Base-by-base conservation (phyloP, 1,140 invertebrate genomes). In the Pseudobourletiella spinata region DNA sequence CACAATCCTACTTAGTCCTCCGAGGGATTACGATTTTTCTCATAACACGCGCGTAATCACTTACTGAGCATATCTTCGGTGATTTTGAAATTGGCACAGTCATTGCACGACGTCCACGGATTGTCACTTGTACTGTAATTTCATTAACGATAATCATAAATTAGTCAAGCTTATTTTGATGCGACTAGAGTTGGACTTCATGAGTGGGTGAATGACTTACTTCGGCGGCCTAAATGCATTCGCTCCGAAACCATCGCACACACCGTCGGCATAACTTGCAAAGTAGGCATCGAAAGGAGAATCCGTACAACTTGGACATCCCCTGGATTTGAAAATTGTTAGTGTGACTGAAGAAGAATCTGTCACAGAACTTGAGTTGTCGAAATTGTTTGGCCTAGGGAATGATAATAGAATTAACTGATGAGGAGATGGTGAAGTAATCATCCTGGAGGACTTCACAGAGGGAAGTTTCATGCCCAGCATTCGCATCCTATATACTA, bases 331-430 rank as follows among this genome's bases (percentile, higher is more conserved):
- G 77, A 4, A 77, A 76, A 14, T 76, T 73, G 48, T 77, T 72
- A 58, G 78, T 76, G 62, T 81, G 81, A 64, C 81, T 80, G 51
- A 79, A 82, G 74, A 79, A 81, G 62, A 77, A 82, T 28, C 80
- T 65, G 65, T 79, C 78, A 26, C 77, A 75, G 52, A 65, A 65
- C 42, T 74, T 71, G 3, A 76, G 58, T 54, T 72, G 65, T 18
- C 73, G 67, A 63, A 79, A 80, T 67, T 79, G 78, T 15, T 72
- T 54, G 16, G 72, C 79, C 22, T 50, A 22, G 6, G 16, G 48
- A 46, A 18, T 46, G 16, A 48, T 11, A n/a, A 20, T n/a, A 3
- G 24, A 8, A 59, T 44, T 3, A 59, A 16, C n/a, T 39, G 6
- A 44, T 55, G 4, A 11, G 42, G 15, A 22, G 42, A 20, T 32